Evolutionary conservation across 2,888 invertebrate genomes (phyloP), one percentile per base, ranked within the genome.

Genomic region (Lymantria dispar): DNA sequence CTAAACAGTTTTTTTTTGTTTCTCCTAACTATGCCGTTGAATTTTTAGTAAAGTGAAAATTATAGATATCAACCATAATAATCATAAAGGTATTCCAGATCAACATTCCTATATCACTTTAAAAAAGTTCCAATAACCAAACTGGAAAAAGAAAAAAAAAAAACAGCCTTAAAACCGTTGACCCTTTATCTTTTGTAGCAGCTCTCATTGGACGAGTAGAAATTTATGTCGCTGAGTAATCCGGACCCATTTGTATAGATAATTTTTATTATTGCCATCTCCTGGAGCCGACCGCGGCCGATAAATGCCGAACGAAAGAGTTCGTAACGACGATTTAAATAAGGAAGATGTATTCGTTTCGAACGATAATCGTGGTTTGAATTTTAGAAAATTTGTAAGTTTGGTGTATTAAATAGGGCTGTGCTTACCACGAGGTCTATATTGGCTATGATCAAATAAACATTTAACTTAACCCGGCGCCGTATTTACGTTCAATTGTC

Each of bases 181-280:
- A 88, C 89, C 89, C 89, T 88, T 90, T 89, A 88, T 88, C 88
- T 85, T 72, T 63, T 76, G 72, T 72, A 74, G 74, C 86, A 85
- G 86, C 82, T 68, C 83, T 88, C 89, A 88, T 90, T 87, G 89
- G 86, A 77, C 81, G 80, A 83, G 74, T 86, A 87, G 86, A 85
- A 91, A 91, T 91, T 91, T 91, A 91, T 91, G 90, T 89, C 87
- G 84, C 68, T 78, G 78, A 87, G 88, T 91, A 91, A 91, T 91
- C 90, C 90, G 70, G 77, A 66, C 83, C 90, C 89, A 90, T 91
- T 91, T 91, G 90, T 91, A 91, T 90, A 90, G 91, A 91, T 91
- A 91, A 91, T 91, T 91, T 91, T 91, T 91, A 91, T 91, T 91
- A 91, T 91, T 91, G 90, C 89, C 88, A 90, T 90, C 89, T 87